Evolutionary conservation across 2,888 invertebrate species (phyloP), one percentile per base, ranked within the genome.

Genomic region (Machimus atricapillus): DNA sequence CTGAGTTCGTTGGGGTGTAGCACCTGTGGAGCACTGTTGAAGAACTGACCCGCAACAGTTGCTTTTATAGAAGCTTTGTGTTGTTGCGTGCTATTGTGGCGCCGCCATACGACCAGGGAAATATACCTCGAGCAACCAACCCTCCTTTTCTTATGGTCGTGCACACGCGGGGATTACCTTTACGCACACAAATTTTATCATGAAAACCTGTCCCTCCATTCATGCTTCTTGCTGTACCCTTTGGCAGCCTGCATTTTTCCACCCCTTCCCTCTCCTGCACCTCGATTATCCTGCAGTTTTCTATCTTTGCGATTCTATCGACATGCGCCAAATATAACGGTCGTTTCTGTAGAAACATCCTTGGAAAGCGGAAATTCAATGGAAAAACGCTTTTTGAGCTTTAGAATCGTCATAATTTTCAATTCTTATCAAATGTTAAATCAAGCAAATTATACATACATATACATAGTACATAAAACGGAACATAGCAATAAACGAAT

Each of bases 1-100:
- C 40, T n/a, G 19, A 66, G 66, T 27, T 66, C 4, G 66, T 66
- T 66, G 12, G 40, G 23, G 19, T 83, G 58, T 88, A 88, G 88
- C 89, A 89, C 89, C 89, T 89, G 89, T 89, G 89, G 89, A 89
- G 89, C 86, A 89, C 89, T 88, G 86, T 89, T 87, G 88, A 89
- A 88, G 86, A 23, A 76, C 27, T 56, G 66, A 12, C 86, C 88
- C 87, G 85, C 46, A 88, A 86, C 87, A 85, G 88, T 89, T 89
- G 89, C 88, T 87, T 88, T 87, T 89, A 89, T 89, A 89, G 87
- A 89, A 88, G 89, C 87, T 85, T 83, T 86, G 58, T 88, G 74
- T 82, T 83, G 58, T 87, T 87, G 58, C 27, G 66, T 46, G 34
- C 77, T 66, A 87, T 85, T 66, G 73, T 88, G 78, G 87, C 83